Base-by-base conservation (phyloP, 2,113 vertebrate species). In the Megalops atlanticus region DNA sequence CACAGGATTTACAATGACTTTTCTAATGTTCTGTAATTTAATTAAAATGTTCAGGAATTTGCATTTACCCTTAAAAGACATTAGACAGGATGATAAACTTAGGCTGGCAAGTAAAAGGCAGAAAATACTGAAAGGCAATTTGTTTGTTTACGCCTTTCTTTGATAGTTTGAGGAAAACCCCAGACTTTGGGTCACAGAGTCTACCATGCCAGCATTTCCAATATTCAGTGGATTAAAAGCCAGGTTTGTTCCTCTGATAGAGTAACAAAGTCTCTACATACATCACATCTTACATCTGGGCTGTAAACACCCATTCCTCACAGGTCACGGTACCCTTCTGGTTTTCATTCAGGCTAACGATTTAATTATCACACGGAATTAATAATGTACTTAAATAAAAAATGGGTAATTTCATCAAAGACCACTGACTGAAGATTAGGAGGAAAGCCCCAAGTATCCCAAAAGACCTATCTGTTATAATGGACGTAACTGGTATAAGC, bases 31-130 rank as follows among this genome's bases (percentile, higher is more conserved):
- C 70, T 77, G 78, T 81, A 70, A 74, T 80, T 91, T 88, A 85
- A 90, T 90, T 90, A 89, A 90, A 87, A 33, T 0, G 41, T 40
- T 58, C 74, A 76, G 86, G 87, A 89, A 84, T 88, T 88, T 31
- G 81, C 73, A 47, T 84, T 87, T 74, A 84, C 12, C 83, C 83
- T 83, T 80, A n/a, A 81, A 85, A 79, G 81, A 82, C 85, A 76
- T 80, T 31, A 33, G 33, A 39, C 33, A n/a, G 38, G 15, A 2
- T 71, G n/a, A 21, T 31, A 31, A 27, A 69, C 71, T 73, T 85
- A 10, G 74, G 41, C 87, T 3, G 38, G 36, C 24, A 64, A 31
- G 31, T 11, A 64, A 3, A 27, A 27, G 24, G 10, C 58, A 10
- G 58, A 4, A 64, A 70, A 49, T 76, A 83, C 76, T 75, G 18